phyloP scores from a whole-genome alignment of 2,797 vertebrate species.

The Takifugu rubripes region DNA sequence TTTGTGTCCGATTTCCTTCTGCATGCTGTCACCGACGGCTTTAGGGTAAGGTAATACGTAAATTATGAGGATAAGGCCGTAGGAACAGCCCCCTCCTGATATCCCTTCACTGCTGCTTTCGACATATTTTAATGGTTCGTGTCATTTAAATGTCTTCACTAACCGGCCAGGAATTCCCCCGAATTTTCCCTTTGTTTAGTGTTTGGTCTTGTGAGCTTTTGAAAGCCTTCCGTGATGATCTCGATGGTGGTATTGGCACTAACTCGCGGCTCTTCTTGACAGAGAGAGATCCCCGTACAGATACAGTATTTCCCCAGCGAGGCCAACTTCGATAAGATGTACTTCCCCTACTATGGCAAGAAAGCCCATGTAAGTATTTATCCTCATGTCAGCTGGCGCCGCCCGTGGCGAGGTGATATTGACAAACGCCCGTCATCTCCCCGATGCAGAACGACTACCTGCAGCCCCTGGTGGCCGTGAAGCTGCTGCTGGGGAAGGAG shows the following conservation, averaged over 20 bases:
- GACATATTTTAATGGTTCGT: slow-evolving; percentile 25
- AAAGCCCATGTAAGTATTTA: slow-evolving; percentile 87
- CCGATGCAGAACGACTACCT: slow-evolving; percentile 80
- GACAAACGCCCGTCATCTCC: slow-evolving; percentile 25
- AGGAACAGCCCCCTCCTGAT: slow-evolving; percentile 34
- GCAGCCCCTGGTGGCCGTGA: slow-evolving; percentile 91
- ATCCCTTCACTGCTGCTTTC: slow-evolving; percentile 34
- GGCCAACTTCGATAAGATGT: slow-evolving; percentile 88
- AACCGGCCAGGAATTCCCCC: slow-evolving; percentile 21
- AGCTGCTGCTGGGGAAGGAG: slow-evolving; percentile 77
- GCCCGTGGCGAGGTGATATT: slow-evolving; percentile 3
- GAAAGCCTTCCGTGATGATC: not conserved
- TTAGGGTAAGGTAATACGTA: slow-evolving; percentile 83
- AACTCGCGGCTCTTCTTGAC: slow-evolving; percentile 25
- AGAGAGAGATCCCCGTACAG: slow-evolving; percentile 70
- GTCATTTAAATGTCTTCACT: slow-evolving; percentile 26
- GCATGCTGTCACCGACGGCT: slow-evolving; percentile 85
- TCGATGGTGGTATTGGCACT: not conserved
- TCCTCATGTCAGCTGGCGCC: slow-evolving; percentile 1
- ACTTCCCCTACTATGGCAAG: slow-evolving; percentile 96
- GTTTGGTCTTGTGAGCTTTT: not conserved
- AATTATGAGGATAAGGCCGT: slow-evolving; percentile 63
- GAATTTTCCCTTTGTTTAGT: not conserved
- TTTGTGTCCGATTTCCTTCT: slow-evolving; percentile 68
- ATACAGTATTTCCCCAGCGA: slow-evolving; percentile 81